Evolutionary conservation across 1,140 invertebrate species (phyloP).

Genomic region (Metopolophium dirhodum): DNA sequence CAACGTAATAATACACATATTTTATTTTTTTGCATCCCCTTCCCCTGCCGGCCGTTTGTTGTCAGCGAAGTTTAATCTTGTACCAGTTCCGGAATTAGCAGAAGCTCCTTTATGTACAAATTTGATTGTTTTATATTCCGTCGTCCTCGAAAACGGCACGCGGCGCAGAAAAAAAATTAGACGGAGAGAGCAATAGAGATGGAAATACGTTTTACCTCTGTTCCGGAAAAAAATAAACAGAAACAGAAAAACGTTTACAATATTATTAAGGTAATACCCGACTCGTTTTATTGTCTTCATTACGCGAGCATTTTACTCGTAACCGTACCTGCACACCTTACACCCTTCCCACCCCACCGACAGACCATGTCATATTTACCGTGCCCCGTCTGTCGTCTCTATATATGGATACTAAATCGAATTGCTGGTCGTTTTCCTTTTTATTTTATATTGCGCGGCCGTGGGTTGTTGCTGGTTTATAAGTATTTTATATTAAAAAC

Average conservation of each 20-base stretch:
- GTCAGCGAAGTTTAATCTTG: conserved; percentile 42
- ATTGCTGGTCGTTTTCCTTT: background rate
- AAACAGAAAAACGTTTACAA: conserved; percentile 53
- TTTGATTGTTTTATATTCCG: conserved; percentile 44
- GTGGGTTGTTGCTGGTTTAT: background rate
- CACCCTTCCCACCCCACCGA: background rate
- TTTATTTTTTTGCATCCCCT: background rate
- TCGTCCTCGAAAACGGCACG: background rate
- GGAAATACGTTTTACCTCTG: conserved; percentile 26
- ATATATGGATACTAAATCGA: conserved; percentile 39
- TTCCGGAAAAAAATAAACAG: background rate
- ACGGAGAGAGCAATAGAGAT: conserved; percentile 7
- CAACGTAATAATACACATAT: background rate
- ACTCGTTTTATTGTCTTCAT: conserved; percentile 55
- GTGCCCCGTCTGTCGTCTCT: background rate
- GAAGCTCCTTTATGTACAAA: conserved; percentile 53
- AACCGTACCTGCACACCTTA: background rate
- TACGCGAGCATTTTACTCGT: background rate
- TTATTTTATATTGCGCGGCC: background rate
- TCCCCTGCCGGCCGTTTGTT: background rate
- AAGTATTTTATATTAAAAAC: conserved; percentile 48
- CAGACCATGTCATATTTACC: background rate
- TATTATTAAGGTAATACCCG: conserved; percentile 54
- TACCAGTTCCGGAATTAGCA: conserved; percentile 37
- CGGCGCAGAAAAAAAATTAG: background rate